phyloP scores from a whole-genome alignment of 2,113 vertebrate genomes.

The Sapajus apella region DNA sequence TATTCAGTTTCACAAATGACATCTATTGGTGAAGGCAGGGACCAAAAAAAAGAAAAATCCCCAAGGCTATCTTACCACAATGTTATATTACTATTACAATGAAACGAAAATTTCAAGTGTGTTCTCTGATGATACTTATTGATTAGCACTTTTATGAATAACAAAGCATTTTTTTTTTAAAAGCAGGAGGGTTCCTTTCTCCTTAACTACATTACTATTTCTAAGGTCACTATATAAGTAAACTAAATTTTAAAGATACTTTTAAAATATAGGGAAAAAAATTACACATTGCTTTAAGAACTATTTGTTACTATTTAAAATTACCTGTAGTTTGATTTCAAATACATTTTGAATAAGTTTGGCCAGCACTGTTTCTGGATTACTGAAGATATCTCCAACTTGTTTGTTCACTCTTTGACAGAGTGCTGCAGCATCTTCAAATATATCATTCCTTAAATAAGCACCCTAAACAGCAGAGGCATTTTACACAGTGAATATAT shows the following conservation, averaged over 20 bases:
- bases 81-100: neutral
- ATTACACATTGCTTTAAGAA: conserved; percentile 12
- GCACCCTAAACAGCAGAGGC: conserved; percentile 87
- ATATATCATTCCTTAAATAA: conserved; percentile 94
- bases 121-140: neutral
- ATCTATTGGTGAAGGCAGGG: neutral
- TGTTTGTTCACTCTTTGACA: conserved; percentile 97
- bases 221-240: neutral
- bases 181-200: neutral
- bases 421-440: conserved; percentile 96
- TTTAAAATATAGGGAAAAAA: neutral
- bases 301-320: conserved; percentile 48
- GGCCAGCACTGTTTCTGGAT: conserved; percentile 97
- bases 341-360: conserved; percentile 99
- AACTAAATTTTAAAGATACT: neutral
- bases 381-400: conserved; percentile 97
- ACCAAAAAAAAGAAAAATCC: neutral
- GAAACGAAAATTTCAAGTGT: neutral
- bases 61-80: neutral
- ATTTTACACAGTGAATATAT: conserved; percentile 62
- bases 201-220: neutral
- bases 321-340: conserved; percentile 98
- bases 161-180: neutral
- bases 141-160: neutral
- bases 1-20: neutral